These are phyloP conservation scores for Trichacis sp. DNA, from an alignment of 2,888 invertebrate genomes.

Conservation along the genomic window DNA sequence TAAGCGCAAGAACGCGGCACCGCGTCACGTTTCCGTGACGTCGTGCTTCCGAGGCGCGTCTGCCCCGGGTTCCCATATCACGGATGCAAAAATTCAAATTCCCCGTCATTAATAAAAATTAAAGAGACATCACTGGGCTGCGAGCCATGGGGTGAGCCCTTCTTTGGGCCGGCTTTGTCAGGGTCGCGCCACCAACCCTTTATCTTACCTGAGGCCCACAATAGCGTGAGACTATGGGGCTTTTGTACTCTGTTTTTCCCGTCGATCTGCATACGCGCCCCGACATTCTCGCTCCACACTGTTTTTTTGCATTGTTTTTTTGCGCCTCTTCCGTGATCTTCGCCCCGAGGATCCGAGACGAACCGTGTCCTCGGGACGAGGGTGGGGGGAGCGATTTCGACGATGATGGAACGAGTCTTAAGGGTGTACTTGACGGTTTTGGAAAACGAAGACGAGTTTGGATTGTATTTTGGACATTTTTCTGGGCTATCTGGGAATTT, in stretches of 20 bases:
- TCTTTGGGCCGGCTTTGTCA: slow-evolving; percentile 38
- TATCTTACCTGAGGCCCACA: slow-evolving; percentile 67
- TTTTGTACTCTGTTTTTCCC: slow-evolving; percentile 64
- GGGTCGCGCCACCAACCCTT: slow-evolving; percentile 51
- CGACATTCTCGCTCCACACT: slow-evolving; percentile 29
- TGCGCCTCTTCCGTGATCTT: not conserved
- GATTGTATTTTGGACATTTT: too few species aligned
- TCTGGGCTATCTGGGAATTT: too few species aligned
- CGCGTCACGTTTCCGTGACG: slow-evolving; percentile 54
- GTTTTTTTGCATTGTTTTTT: slow-evolving; percentile 17
- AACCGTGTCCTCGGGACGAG: too few species aligned
- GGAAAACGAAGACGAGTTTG: too few species aligned
- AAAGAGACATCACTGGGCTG: slow-evolving; percentile 66
- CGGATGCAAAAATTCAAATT: slow-evolving; percentile 68
- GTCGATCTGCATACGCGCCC: slow-evolving; percentile 65
- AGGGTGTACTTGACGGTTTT: too few species aligned
- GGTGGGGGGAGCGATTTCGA: too few species aligned
- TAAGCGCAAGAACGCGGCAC: slow-evolving; percentile 49
- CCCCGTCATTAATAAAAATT: slow-evolving; percentile 68
- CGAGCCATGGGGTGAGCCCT: slow-evolving; percentile 50
- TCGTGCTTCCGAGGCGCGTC: not conserved
- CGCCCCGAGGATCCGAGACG: slow-evolving; percentile 19
- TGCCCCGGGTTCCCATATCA: slow-evolving; percentile 65
- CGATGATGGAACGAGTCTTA: too few species aligned
- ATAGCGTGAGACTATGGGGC: slow-evolving; percentile 69